phyloP scores from a whole-genome alignment of 2,888 invertebrate genomes.

The Smittia sp. region DNA sequence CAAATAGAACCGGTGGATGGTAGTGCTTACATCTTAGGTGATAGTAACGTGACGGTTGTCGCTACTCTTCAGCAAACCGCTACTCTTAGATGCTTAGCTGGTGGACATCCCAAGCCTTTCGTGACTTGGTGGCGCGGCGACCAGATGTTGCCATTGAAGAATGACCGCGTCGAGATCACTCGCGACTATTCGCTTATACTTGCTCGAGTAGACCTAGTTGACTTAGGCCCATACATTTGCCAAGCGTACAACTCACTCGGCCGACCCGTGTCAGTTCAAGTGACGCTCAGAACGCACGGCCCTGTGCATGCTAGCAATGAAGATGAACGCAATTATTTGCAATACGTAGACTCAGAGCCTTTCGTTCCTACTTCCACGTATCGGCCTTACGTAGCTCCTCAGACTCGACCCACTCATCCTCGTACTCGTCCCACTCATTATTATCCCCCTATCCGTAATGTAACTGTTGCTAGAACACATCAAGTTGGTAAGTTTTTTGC shows the following conservation, averaged over 20 bases:
- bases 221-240: slow-evolving; percentile 83
- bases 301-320: slow-evolving; percentile 61
- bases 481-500: slow-evolving; percentile 43
- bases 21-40: slow-evolving; percentile 66
- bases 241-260: slow-evolving; percentile 82
- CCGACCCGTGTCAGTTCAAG: slow-evolving; percentile 72
- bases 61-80: slow-evolving; percentile 71
- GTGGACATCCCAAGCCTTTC: slow-evolving; percentile 75
- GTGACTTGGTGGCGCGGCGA: slow-evolving; percentile 84
- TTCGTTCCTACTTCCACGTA: slow-evolving; percentile 50
- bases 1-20: slow-evolving; percentile 59
- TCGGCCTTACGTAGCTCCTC: slow-evolving; percentile 54
- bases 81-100: slow-evolving; percentile 73
- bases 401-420: slow-evolving; percentile 47
- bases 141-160: slow-evolving; percentile 68
- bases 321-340: slow-evolving; percentile 59
- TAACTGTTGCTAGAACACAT: slow-evolving; percentile 32
- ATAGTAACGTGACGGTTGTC: slow-evolving; percentile 61
- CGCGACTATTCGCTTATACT: slow-evolving; percentile 74
- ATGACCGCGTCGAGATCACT: slow-evolving; percentile 59
- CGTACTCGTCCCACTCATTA: slow-evolving; percentile 46
- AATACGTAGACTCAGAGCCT: slow-evolving; percentile 61
- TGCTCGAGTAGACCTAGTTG: slow-evolving; percentile 64
- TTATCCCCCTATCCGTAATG: slow-evolving; percentile 34
- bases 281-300: slow-evolving; percentile 69